Base-by-base conservation (phyloP, 2,797 vertebrate genomes). In the Zalophus californianus region DNA sequence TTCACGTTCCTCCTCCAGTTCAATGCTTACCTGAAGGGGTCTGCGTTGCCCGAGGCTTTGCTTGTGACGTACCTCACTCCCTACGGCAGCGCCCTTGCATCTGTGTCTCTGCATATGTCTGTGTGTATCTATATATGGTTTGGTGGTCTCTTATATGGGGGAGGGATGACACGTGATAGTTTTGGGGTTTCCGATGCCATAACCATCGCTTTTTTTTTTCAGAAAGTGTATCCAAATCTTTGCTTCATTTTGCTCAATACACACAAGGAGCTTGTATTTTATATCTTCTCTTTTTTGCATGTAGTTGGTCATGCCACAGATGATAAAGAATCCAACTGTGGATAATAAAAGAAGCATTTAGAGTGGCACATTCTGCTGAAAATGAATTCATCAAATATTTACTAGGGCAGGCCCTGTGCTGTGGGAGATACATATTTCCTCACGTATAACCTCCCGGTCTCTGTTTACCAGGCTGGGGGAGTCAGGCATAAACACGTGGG, bases 131-230 rank as follows among this genome's bases (percentile, higher is more conserved):
- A 1, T 32, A 4, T 0, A 21, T 44, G 29, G 13, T 41, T 18
- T 21, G 7, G 20, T 2, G 48, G 29, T 48, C 75, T 90, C 54
- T 16, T 41, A 23, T 5, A 0, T 16, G 29, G 66, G n/a, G 35
- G 2, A 2, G 1, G 20, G 10, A 38, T 4, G 12, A 18, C 4
- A 25, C 7, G 48, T 8, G 8, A 13, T 1, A 64, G 7, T 1
- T n/a, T 29, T 3, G 44, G 25, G 54, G 50, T 68, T 35, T 44
- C 68, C 1, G 12, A 2, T 9, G n/a, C 32, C 23, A 35, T 44
- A 25, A 48, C 54, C 3, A 18, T 1, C 3, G 25, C 15, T 73
- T 54, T 82, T 48, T 60, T 44, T 92, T 79, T 56, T 41, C 18
- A 16, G 62, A 66, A 77, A 73, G 38, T 27, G 2, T 44, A 50